Percentiles rank a stretch among this genome's conserved stretches.
phyloP scores from a whole-genome alignment of 2,113 vertebrate species.

The Aspidoscelis tigris region DNA sequence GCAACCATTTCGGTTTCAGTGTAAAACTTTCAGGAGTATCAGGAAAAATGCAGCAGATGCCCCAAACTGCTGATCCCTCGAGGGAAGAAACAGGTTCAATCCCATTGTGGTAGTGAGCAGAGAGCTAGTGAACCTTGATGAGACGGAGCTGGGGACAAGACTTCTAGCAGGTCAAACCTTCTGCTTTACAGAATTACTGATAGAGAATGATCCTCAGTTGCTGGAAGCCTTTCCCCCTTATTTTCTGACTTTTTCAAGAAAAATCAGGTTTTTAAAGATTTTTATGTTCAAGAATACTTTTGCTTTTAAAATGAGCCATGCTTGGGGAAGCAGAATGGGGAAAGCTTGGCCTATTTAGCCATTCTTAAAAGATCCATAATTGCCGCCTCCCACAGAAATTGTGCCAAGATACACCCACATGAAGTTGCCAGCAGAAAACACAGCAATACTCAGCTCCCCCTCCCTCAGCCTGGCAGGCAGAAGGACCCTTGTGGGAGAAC shows the following conservation, averaged over 20 bases:
- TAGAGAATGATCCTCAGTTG: not conserved
- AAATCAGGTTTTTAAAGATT: not conserved
- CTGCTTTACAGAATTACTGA: not conserved
- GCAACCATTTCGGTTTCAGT: not conserved
- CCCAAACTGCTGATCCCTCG: not conserved
- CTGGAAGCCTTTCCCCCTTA: not conserved
- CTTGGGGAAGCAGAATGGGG: not conserved
- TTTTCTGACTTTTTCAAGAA: not conserved
- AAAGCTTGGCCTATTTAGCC: not conserved
- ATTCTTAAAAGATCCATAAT: not conserved
- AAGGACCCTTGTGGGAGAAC: not conserved
- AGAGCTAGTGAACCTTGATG: too few relatives aligned
- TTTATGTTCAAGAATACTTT: not conserved
- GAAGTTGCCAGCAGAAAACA: not conserved
- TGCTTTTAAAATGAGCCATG: conserved; percentile 12
- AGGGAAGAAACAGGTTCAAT: not conserved
- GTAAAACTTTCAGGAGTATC: not conserved
- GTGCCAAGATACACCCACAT: not conserved
- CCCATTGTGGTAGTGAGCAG: not conserved
- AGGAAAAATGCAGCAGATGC: not conserved
- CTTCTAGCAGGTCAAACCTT: too few relatives aligned
- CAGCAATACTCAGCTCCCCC: not conserved
- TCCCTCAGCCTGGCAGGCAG: not conserved
- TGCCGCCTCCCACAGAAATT: not conserved
- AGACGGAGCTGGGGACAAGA: not conserved